Conservation (phyloP, 1,140 invertebrate species). For the Proctacanthus coquilletti region DNA sequence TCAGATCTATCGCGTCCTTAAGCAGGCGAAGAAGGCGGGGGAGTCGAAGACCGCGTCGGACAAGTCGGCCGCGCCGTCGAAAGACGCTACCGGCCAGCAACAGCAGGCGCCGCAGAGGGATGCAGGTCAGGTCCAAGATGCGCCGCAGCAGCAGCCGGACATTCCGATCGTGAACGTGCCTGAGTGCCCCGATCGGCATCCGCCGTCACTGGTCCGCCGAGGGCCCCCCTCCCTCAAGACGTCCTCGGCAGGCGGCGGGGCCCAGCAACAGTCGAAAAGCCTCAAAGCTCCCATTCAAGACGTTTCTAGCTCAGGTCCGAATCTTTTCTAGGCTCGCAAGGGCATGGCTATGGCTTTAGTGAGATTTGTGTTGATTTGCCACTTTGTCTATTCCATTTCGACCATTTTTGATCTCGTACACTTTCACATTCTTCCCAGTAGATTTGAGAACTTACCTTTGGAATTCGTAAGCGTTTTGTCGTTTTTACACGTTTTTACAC, state of each 20-base stretch:
- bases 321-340: too few relatives aligned
- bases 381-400: too few relatives aligned
- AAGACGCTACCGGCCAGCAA: too few relatives aligned
- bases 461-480: too few relatives aligned
- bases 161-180: conserved; percentile 13
- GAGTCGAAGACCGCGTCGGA: conserved; percentile 30
- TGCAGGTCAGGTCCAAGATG: conserved; percentile 8
- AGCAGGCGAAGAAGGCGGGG: conserved; percentile 47
- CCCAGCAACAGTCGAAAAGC: too few relatives aligned
- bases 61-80: too few relatives aligned
- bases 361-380: too few relatives aligned
- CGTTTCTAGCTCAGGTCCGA: conserved; percentile 7
- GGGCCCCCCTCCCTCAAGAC: conserved; percentile 13
- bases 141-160: conserved; percentile 10
- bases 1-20: conserved; percentile 83
- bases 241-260: background rate
- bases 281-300: conserved; percentile 2
- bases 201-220: conserved; percentile 11
- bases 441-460: too few relatives aligned
- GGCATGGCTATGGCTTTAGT: too few relatives aligned
- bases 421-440: too few relatives aligned
- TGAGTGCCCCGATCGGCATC: conserved; percentile 12
- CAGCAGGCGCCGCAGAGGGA: conserved; percentile 5
- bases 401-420: too few relatives aligned
- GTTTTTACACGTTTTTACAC: too few relatives aligned